Evolutionary conservation across 2,888 invertebrate species (phyloP), one percentile per base, ranked within the genome.

Genomic region (Scaptomyza caliginosa): DNA sequence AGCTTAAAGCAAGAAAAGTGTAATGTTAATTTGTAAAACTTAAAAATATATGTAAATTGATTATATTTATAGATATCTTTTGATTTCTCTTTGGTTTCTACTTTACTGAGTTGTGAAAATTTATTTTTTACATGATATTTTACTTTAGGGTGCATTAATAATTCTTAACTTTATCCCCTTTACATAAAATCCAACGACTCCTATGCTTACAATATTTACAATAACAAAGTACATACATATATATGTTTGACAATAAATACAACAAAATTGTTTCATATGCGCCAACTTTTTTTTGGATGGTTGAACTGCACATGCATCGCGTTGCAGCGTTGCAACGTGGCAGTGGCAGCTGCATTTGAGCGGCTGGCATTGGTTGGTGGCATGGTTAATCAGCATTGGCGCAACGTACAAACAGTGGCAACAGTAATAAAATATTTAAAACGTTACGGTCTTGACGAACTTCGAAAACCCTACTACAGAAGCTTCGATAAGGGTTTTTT

Each of bases 381-480:
- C 72, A 65, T 65, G 71, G 72, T 70, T 72, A 76, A 65, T 76
- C 72, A 56, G 69, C 39, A 50, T 38, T 56, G 36, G 34, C 48
- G 36, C 43, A 11, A 30, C 19, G 56, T 36, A 34, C 32, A 34
- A n/a, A 34, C 34, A 16, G 28, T 23, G 30, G 21, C 68, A 8
- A 43, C 30, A 16, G 46, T 36, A 34, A 32, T 52, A 17, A 70
- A 57, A 64, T 13, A 28, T 11, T 11, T n/a, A n/a, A 17, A 19
- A 17, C 34, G 34, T 34, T 34, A 16, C 16, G 8, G 8, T 8
- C 34, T 34, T 7, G 8, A 16, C 16, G 34, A 34, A 34, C 8
- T 16, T 8, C 0, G 16, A 3, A 16, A 1, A n/a, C 28, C 28
- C 26, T 13, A 13, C n/a, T n/a, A n/a, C n/a, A n/a, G n/a, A n/a